Evolutionary conservation across 2,888 invertebrate genomes (phyloP).

Genomic region (Cheilosia grossa): DNA sequence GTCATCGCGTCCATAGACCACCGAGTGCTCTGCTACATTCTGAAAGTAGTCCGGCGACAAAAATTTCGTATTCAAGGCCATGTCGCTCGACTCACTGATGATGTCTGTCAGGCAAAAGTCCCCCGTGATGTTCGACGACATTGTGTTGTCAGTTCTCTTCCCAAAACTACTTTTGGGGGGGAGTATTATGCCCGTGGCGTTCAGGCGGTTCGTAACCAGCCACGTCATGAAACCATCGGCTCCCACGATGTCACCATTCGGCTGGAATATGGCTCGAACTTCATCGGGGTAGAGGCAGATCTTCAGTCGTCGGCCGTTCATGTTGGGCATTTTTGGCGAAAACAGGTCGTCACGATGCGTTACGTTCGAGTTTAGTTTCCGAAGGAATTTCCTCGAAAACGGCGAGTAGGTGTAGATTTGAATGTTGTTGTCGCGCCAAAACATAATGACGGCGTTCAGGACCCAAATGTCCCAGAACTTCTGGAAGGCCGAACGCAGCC

Average conservation of each 20-base stretch:
- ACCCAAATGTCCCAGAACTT: slow-evolving; percentile 85
- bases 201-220: slow-evolving; percentile 82
- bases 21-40: slow-evolving; percentile 84
- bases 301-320: slow-evolving; percentile 79
- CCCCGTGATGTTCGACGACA: slow-evolving; percentile 57
- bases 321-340: slow-evolving; percentile 78
- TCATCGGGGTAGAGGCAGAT: slow-evolving; percentile 82
- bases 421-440: slow-evolving; percentile 79
- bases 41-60: slow-evolving; percentile 84
- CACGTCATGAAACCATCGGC: slow-evolving; percentile 83
- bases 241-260: slow-evolving; percentile 79
- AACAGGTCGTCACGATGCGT: slow-evolving; percentile 78
- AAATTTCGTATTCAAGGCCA: slow-evolving; percentile 85
- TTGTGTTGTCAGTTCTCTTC: not conserved
- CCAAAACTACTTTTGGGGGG: slow-evolving; percentile 72
- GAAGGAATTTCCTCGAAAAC: slow-evolving; percentile 83
- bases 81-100: slow-evolving; percentile 80
- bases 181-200: slow-evolving; percentile 83
- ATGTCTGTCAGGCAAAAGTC: slow-evolving; percentile 79
- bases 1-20: slow-evolving; percentile 84
- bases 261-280: slow-evolving; percentile 81
- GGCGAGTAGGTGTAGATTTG: slow-evolving; percentile 85
- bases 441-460: slow-evolving; percentile 83
- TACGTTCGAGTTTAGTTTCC: slow-evolving; percentile 76
- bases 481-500: slow-evolving; percentile 84